Percentiles rank a stretch among this genome's conserved stretches.
Conservation (phyloP, 2,113 vertebrate species). For the Rhegmatorhina hoffmannsi region DNA sequence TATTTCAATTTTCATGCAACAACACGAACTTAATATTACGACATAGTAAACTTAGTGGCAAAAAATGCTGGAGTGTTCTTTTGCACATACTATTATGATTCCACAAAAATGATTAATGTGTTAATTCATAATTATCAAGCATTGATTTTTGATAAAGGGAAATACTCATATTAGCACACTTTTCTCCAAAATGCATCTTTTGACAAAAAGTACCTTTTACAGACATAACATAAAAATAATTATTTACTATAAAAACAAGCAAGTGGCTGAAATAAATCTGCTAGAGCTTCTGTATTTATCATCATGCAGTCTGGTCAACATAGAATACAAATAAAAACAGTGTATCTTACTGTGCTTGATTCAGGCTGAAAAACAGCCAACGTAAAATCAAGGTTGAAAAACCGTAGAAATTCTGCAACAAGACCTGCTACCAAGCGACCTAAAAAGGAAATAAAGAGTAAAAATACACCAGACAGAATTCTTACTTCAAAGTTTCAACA, state of each 20-base stretch:
- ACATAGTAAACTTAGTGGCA: neutral
- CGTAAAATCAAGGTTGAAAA: slow-evolving; percentile 94
- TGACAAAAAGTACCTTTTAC: neutral
- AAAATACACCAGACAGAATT: neutral
- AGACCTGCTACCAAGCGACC: slow-evolving; percentile 89
- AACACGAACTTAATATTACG: neutral
- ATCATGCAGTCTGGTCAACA: neutral
- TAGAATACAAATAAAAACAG: neutral
- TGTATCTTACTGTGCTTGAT: slow-evolving; percentile 84
- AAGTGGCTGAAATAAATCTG: neutral
- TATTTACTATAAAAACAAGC: neutral
- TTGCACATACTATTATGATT: neutral
- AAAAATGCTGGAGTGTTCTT: neutral
- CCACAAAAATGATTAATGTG: neutral
- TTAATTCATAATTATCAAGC: neutral
- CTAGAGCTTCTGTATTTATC: neutral
- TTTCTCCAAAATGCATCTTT: neutral
- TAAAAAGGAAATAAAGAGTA: slow-evolving; percentile 48
- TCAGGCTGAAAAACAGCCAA: slow-evolving; percentile 94
- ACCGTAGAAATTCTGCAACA: slow-evolving; percentile 91
- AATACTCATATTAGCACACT: neutral
- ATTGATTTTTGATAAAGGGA: neutral
- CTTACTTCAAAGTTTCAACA: neutral
- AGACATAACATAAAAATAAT: neutral
- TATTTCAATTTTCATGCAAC: neutral